Evolutionary conservation across 2,888 invertebrate genomes (phyloP), one percentile per base, ranked within the genome.

Genomic region (Melanophora roralis): DNA sequence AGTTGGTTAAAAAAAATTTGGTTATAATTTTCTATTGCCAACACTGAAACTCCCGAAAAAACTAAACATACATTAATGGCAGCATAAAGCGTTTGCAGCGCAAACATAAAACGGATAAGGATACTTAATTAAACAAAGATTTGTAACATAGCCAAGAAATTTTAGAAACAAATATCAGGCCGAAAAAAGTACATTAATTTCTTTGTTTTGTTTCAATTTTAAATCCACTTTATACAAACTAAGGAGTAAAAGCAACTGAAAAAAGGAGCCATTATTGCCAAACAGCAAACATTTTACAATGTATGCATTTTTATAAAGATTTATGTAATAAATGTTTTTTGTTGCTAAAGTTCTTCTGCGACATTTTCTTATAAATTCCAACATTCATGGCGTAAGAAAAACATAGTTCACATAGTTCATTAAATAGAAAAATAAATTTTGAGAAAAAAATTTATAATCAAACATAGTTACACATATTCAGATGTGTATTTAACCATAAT

Each of bases 211-310:
- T 36, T 53, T 69, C 59, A 38, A 59, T 49, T 69, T 59, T 16
- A 36, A 49, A 49, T 38, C n/a, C 36, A 62, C 16, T 62, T 43
- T 27, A 36, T n/a, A 43, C 2, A 55, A 19, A 6, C 6, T 27
- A 5, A 27, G 6, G 6, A n/a, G 47, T 27, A 36, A 36, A 12
- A 57, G 38, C 14, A 51, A 60, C 34, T 7, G 40, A 53, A 57
- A 55, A 23, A 62, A 36, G 7, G 14, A 36, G 47, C 62, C 60
- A 76, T 76, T 43, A 69, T 69, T 69, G 47, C 62, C 60, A 69
- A 53, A 43, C 43, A 77, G 64, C 43, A 77, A 71, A 59, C 40
- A 59, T 77, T 77, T 71, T 77, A 69, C 69, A 77, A 51, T 64
- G 49, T 57, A 43, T 77, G 76, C 76, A 64, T 57, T 77, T 27